These are phyloP conservation scores for Cyclopterus lumpus DNA, from an alignment of 2,797 vertebrate species.

Conservation along the genomic window DNA sequence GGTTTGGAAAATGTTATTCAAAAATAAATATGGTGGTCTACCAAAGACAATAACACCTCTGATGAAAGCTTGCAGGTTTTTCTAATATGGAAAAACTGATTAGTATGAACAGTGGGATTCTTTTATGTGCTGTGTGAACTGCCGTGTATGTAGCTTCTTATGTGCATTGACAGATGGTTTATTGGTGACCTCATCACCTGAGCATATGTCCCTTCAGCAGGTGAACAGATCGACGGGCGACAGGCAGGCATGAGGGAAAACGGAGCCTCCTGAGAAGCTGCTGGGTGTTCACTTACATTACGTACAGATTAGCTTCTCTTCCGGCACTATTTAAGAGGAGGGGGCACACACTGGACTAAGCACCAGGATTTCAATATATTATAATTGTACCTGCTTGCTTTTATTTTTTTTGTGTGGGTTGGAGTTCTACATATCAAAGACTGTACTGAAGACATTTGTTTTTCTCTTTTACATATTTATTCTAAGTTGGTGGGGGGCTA, in stretches of 20 bases:
- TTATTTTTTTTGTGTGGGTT: constrained; percentile 19
- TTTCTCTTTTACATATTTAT: background rate
- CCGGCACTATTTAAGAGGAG: constrained; percentile 6
- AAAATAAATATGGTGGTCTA: background rate
- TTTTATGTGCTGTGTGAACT: constrained; percentile 1
- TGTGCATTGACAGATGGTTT: constrained; percentile 61
- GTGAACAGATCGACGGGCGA: constrained; percentile 51
- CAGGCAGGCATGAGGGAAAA: constrained; percentile 8
- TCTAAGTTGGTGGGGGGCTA: background rate
- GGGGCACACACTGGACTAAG: background rate
- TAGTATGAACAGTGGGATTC: background rate
- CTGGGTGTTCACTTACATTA: constrained; percentile 19
- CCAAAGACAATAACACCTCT: background rate
- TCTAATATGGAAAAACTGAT: background rate
- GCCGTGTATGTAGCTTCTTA: constrained; percentile 18
- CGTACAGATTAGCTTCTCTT: constrained; percentile 11
- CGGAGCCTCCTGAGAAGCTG: constrained; percentile 12
- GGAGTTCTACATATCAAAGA: constrained; percentile 9
- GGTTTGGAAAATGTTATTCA: background rate
- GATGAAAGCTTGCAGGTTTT: constrained; percentile 2
- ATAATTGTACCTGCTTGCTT: constrained; percentile 1
- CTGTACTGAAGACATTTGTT: background rate
- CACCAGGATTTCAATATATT: background rate
- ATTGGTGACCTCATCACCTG: constrained; percentile 65
- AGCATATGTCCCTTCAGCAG: constrained; percentile 71